A percentile compares a stretch with the other conserved stretches of the same genome.
These are phyloP conservation scores for Limnephilus auricula DNA, from an alignment of 2,888 invertebrate species.

Conservation along the genomic window DNA sequence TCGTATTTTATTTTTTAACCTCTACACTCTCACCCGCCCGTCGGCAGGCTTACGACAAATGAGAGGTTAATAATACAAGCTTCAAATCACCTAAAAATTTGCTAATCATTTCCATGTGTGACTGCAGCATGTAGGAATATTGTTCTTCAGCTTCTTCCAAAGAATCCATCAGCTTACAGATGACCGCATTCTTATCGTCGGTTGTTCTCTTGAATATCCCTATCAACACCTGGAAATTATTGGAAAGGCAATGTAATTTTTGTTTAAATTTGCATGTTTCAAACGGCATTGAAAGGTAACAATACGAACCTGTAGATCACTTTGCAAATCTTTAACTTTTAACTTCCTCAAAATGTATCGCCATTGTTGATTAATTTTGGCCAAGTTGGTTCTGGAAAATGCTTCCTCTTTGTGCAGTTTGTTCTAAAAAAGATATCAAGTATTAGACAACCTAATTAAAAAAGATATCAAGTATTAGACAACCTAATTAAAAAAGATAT, in stretches of 20 bases:
- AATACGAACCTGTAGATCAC: constrained; percentile 80
- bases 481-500: constrained; percentile 71
- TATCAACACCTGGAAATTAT: constrained; percentile 68
- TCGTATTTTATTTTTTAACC: no score
- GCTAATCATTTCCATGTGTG: constrained; percentile 84
- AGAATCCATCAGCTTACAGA: constrained; percentile 80
- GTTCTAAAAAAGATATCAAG: constrained; percentile 78
- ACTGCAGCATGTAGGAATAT: constrained; percentile 84
- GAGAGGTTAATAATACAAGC: no score
- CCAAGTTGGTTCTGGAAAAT: constrained; percentile 86
- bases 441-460: constrained; percentile 70
- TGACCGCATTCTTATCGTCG: constrained; percentile 82
- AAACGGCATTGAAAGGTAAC: background rate
- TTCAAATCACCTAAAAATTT: constrained; percentile 80
- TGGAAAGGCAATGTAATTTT: constrained; percentile 69
- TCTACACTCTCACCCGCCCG: no score
- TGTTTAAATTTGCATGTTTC: background rate
- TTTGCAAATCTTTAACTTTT: constrained; percentile 86
- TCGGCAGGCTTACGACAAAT: no score
- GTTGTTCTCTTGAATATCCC: constrained; percentile 80
- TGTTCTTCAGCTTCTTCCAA: constrained; percentile 85
- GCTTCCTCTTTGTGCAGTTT: constrained; percentile 90
- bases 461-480: constrained; percentile 65
- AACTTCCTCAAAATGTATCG: constrained; percentile 85
- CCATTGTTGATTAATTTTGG: constrained; percentile 93